A percentile compares a stretch with the other conserved stretches of the same genome.
phyloP scores from a whole-genome alignment of 2,888 invertebrate species.

The Lathronympha strigana region DNA sequence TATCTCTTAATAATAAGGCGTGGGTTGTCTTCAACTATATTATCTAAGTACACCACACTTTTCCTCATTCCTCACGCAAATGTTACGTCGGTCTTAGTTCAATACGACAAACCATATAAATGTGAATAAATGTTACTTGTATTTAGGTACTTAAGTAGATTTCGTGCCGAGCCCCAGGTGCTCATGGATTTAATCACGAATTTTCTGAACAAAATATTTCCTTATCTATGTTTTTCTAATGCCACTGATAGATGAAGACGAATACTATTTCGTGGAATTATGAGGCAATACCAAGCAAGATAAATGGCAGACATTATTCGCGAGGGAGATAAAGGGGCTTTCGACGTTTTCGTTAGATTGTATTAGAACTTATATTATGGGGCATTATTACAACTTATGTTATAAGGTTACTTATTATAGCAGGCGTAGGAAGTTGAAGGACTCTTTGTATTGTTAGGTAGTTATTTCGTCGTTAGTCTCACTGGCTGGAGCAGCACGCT shows the following conservation, averaged over 20 bases:
- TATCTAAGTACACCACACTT: too few species aligned
- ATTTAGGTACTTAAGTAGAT: background rate
- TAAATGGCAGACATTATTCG: slow-evolving; percentile 73
- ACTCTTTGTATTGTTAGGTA: slow-evolving; percentile 12
- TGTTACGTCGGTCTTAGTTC: too few species aligned
- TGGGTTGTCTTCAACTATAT: too few species aligned
- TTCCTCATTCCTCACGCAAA: too few species aligned
- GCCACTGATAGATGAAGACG: slow-evolving; percentile 66
- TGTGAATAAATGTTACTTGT: background rate
- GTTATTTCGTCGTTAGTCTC: slow-evolving; percentile 17
- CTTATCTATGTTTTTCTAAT: slow-evolving; percentile 55
- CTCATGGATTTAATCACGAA: slow-evolving; percentile 40
- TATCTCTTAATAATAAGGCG: too few species aligned
- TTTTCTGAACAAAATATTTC: slow-evolving; percentile 45
- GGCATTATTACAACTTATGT: slow-evolving; percentile 40
- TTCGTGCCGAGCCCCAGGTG: slow-evolving; percentile 3
- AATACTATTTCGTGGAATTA: slow-evolving; percentile 64
- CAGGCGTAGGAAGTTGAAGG: slow-evolving; percentile 14
- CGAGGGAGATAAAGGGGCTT: slow-evolving; percentile 67
- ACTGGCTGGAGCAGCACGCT: slow-evolving; percentile 3
- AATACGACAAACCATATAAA: too few species aligned
- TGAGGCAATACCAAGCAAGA: slow-evolving; percentile 64
- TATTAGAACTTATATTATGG: slow-evolving; percentile 59
- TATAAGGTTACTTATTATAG: slow-evolving; percentile 25
- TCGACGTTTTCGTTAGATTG: slow-evolving; percentile 70